These are phyloP conservation scores for Aphodius granarius DNA, from an alignment of 2,888 invertebrate species.

Conservation along the genomic window DNA sequence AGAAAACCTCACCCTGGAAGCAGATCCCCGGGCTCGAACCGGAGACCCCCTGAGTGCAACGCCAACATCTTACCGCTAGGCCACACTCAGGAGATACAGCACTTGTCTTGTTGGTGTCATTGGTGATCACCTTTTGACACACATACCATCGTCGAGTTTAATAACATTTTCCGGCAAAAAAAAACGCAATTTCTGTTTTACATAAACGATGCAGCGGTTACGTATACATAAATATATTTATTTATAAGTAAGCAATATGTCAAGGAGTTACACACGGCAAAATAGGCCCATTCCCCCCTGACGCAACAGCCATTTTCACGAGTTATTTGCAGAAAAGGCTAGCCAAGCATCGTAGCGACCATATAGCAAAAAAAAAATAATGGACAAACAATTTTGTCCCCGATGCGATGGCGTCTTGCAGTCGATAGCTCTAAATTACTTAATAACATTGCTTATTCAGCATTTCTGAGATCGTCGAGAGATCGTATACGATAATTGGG, in stretches of 20 bases:
- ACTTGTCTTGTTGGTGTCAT: too few species aligned
- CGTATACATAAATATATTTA: neutral
- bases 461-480: neutral
- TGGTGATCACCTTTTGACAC: too few species aligned
- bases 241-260: neutral
- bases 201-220: neutral
- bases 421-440: neutral
- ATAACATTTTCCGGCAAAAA: neutral
- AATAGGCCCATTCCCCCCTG: neutral
- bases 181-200: neutral
- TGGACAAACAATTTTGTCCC: neutral
- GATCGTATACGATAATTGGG: neutral
- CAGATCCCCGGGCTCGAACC: too few species aligned
- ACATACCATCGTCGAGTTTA: neutral
- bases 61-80: too few species aligned
- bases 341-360: neutral
- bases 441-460: neutral
- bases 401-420: neutral
- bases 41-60: too few species aligned
- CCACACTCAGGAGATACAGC: too few species aligned
- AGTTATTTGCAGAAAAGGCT: neutral
- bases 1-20: too few species aligned
- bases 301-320: neutral
- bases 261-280: neutral
- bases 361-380: neutral